These are phyloP conservation scores for Ibidorhyncha struthersii DNA, from an alignment of 2,113 vertebrate species.

Conservation along the genomic window DNA sequence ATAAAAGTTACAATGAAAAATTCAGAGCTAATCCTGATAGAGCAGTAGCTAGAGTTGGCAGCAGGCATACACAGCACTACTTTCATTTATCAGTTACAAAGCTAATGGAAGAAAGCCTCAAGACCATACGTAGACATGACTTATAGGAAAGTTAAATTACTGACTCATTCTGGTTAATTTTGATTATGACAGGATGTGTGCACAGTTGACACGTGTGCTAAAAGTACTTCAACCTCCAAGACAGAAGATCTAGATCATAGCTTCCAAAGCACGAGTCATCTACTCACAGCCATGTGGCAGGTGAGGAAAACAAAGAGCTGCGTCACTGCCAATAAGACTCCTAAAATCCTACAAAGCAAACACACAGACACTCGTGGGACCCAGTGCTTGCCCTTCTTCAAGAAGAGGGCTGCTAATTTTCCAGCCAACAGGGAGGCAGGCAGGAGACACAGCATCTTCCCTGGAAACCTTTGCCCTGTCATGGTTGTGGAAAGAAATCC, in stretches of 20 bases:
- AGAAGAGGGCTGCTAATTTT: not conserved
- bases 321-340: not conserved
- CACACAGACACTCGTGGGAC: not conserved
- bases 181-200: not conserved
- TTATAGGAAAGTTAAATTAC: not conserved
- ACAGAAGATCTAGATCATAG: not conserved
- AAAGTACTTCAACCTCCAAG: not conserved
- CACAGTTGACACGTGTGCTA: not conserved
- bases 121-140: not conserved
- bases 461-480: not conserved
- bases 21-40: not conserved
- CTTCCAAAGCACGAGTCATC: not conserved
- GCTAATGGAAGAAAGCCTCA: not conserved
- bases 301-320: not conserved
- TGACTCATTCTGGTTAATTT: not conserved
- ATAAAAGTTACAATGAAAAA: not conserved
- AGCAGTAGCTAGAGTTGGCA: not conserved
- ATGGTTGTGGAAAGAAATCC: not conserved
- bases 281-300: not conserved
- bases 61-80: not conserved
- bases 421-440: not conserved
- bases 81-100: not conserved
- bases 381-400: not conserved
- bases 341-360: not conserved
- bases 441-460: not conserved